These are phyloP conservation scores for Mesembrinibis cayennensis DNA, from an alignment of 2,113 vertebrate genomes.

Conservation along the genomic window DNA sequence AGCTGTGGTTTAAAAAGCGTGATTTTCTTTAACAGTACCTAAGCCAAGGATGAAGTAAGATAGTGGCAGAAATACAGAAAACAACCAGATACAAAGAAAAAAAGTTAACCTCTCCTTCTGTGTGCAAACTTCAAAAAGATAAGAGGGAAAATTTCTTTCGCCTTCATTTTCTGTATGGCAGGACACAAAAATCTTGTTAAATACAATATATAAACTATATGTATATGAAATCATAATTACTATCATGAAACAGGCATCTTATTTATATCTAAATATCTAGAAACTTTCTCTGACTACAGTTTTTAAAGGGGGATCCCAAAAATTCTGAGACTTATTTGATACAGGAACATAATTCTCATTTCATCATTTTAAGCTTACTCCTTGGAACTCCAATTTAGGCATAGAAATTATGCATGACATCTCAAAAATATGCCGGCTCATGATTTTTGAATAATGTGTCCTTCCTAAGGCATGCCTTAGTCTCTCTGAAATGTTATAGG, in stretches of 20 bases:
- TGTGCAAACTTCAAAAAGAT: not conserved
- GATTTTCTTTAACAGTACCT: slow-evolving; percentile 38
- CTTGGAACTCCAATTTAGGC: not conserved
- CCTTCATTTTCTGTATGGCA: not conserved
- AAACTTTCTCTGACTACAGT: not conserved
- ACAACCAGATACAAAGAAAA: not conserved
- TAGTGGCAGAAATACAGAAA: not conserved
- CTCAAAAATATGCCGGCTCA: not conserved
- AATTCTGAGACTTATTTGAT: not conserved
- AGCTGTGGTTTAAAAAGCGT: not conserved
- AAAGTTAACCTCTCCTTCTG: not conserved
- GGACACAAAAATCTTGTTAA: not conserved
- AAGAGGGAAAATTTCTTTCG: not conserved
- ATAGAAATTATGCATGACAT: not conserved
- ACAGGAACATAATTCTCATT: not conserved
- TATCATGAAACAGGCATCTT: not conserved
- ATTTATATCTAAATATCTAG: not conserved
- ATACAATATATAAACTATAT: not conserved
- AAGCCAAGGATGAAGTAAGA: slow-evolving; percentile 21
- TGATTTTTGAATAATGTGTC: not conserved
- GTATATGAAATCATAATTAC: not conserved
- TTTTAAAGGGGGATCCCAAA: not conserved
- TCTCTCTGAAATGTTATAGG: not conserved
- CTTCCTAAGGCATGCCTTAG: not conserved
- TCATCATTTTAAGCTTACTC: not conserved